A percentile compares a stretch with the other conserved stretches of the same genome.
phyloP scores from a whole-genome alignment of 2,888 invertebrate genomes.

The Altica lythri region DNA sequence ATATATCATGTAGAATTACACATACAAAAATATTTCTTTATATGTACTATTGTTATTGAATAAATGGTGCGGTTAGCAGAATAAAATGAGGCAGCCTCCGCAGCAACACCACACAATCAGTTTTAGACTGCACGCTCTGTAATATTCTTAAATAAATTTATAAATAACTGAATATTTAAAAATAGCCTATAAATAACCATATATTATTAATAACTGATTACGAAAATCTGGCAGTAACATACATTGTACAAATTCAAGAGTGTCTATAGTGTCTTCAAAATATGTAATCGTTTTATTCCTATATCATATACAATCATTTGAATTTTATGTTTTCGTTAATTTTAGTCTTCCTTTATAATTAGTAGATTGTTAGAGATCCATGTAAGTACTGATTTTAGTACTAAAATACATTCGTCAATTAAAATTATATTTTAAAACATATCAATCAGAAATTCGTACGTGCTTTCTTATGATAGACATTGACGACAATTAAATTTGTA shows the following conservation, averaged over 20 bases:
- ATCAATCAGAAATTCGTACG: constrained; percentile 2
- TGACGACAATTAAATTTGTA: constrained; percentile 15
- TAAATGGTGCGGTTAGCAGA: constrained; percentile 34
- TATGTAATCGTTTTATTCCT: not conserved
- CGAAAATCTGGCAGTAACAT: constrained; percentile 10
- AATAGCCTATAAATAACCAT: constrained; percentile 48
- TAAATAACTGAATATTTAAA: constrained; percentile 55
- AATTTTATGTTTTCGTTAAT: not conserved
- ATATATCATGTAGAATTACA: constrained; percentile 55
- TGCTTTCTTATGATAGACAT: not conserved
- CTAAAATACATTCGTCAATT: constrained; percentile 4
- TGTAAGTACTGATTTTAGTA: too few species aligned
- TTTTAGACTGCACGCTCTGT: constrained; percentile 59
- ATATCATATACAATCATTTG: not conserved
- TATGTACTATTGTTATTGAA: constrained; percentile 53
- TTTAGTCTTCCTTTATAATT: not conserved
- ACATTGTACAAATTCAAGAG: constrained; percentile 16
- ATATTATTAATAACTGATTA: constrained; percentile 28
- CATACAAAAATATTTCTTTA: constrained; percentile 53
- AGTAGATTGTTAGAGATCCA: not conserved
- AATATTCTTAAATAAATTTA: constrained; percentile 59
- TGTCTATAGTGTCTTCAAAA: not conserved
- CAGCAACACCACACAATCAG: constrained; percentile 58
- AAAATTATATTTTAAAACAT: constrained; percentile 22
- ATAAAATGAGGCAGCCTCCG: constrained; percentile 24